phyloP scores from a whole-genome alignment of 1,140 invertebrate species.

The Euborellia annulipes region DNA sequence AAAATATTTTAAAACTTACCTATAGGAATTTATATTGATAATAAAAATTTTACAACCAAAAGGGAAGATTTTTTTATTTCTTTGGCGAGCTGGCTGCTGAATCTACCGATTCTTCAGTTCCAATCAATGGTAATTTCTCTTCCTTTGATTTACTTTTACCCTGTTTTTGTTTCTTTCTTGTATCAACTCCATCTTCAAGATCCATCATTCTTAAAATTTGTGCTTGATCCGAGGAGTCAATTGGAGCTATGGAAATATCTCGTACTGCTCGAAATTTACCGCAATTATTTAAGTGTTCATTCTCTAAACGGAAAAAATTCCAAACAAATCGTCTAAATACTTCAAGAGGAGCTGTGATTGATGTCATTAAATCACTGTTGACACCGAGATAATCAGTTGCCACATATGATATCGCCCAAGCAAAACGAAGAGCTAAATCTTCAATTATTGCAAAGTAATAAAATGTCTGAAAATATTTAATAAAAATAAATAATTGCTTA shows the following conservation, averaged over 20 bases:
- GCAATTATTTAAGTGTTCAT: constrained; percentile 89
- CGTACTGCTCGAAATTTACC: constrained; percentile 83
- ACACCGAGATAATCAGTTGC: constrained; percentile 57
- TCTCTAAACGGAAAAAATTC: constrained; percentile 88
- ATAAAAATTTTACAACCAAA: too few species aligned
- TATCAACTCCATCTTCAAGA: constrained; percentile 32
- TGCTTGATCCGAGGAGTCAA: constrained; percentile 44
- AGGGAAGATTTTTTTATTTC: too few species aligned
- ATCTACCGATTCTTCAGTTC: too few species aligned
- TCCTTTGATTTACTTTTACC: constrained; percentile 8
- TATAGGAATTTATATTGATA: too few species aligned
- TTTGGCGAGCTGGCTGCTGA: too few species aligned
- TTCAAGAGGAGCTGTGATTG: constrained; percentile 64
- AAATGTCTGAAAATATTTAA: constrained; percentile 30
- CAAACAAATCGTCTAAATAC: constrained; percentile 77
- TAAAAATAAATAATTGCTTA: not conserved
- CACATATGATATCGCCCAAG: constrained; percentile 62
- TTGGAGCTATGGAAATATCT: constrained; percentile 76
- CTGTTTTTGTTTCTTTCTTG: constrained; percentile 24
- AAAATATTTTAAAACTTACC: too few species aligned
- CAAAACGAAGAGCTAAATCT: constrained; percentile 67
- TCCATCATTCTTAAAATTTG: constrained; percentile 44
- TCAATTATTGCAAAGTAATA: constrained; percentile 70
- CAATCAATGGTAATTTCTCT: too few species aligned
- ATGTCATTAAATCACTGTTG: constrained; percentile 56